Conservation (phyloP, 2,888 invertebrate species). For the Smittia aterrima region DNA sequence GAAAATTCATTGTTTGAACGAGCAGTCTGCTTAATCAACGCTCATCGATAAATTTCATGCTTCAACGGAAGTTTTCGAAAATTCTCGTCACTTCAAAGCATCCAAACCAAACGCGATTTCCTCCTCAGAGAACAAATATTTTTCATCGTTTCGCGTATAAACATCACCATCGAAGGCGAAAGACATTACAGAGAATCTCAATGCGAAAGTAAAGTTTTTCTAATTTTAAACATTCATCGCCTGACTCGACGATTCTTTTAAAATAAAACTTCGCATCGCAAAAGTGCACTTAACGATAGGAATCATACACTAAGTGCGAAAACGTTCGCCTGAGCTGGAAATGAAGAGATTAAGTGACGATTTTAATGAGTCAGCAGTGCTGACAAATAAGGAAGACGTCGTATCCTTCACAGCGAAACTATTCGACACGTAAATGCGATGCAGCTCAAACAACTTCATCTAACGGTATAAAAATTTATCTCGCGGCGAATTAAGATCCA, state of each 20-base stretch:
- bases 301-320: neutral
- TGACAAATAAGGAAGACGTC: neutral
- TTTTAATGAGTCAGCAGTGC: neutral
- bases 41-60: too few species aligned
- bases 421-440: too few species aligned
- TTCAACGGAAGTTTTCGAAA: too few species aligned
- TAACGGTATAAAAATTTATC: slow-evolving; percentile 12
- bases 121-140: neutral
- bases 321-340: neutral
- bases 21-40: too few species aligned
- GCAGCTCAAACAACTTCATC: neutral
- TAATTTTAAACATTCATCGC: slow-evolving; percentile 3
- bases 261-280: neutral
- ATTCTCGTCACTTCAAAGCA: too few species aligned
- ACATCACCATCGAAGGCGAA: slow-evolving; percentile 2
- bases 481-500: neutral
- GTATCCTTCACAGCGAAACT: too few species aligned
- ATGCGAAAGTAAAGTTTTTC: neutral
- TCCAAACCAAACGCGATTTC: neutral
- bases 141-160: neutral
- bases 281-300: neutral
- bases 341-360: neutral
- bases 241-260: neutral
- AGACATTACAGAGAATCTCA: neutral
- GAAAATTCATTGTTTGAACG: too few species aligned